phyloP scores from a whole-genome alignment of 1,140 invertebrate species.

The Cylas formicarius region DNA sequence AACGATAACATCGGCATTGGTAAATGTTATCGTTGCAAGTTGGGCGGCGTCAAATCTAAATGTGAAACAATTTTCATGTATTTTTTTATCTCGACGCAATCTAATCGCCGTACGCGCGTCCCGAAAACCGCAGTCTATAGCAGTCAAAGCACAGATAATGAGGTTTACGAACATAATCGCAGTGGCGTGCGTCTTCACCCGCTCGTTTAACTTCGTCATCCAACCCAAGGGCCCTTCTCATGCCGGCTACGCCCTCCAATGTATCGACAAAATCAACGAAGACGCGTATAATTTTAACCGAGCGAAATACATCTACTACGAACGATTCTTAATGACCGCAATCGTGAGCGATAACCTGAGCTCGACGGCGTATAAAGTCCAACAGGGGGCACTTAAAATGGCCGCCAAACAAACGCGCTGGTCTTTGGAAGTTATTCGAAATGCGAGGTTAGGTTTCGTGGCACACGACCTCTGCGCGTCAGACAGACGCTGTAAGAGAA shows the following conservation, averaged over 20 bases:
- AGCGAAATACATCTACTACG: not conserved
- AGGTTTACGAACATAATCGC: too few species aligned
- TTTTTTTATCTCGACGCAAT: too few species aligned
- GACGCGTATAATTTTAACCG: conserved; percentile 3
- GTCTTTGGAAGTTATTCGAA: conserved; percentile 8
- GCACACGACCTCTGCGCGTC: conserved; percentile 9
- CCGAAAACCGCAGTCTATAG: too few species aligned
- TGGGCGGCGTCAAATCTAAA: too few species aligned
- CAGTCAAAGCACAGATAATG: too few species aligned
- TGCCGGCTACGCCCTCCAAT: not conserved
- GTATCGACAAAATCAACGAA: conserved; percentile 4
- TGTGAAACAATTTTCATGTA: too few species aligned
- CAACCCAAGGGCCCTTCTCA: conserved; percentile 10
- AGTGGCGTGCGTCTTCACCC: too few species aligned
- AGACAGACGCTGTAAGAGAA: not conserved
- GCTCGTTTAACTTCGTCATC: too few species aligned
- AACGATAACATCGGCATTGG: too few species aligned
- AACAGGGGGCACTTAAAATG: conserved; percentile 4
- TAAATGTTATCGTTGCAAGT: too few species aligned
- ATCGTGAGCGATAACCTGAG: not conserved
- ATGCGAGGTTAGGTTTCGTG: conserved; percentile 1
- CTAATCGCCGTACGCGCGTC: too few species aligned
- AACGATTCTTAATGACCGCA: conserved; percentile 7
- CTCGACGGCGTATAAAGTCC: conserved; percentile 1
- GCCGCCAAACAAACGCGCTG: conserved; percentile 5